Evolutionary conservation across 2,888 invertebrate genomes (phyloP).

Genomic region (Chloroclysta siterata): DNA sequence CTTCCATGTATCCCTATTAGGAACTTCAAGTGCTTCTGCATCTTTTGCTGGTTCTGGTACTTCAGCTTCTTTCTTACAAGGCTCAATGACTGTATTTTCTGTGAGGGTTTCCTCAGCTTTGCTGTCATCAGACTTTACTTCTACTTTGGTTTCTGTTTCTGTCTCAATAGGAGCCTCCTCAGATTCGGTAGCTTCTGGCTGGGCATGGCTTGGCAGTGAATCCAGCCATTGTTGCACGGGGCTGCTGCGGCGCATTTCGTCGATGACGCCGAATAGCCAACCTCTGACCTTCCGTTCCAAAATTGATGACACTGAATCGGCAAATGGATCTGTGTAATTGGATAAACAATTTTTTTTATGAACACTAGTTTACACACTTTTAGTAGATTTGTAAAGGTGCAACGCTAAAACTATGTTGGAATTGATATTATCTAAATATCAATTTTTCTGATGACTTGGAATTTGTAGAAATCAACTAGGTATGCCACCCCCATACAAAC

Average conservation of each 20-base stretch:
- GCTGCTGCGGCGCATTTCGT: constrained; percentile 87
- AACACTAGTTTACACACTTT: background rate
- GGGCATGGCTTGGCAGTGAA: constrained; percentile 79
- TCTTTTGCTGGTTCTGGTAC: constrained; percentile 43
- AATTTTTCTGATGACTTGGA: too few species aligned
- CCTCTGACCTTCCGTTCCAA: constrained; percentile 78
- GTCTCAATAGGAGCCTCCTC: constrained; percentile 33
- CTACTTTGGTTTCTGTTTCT: constrained; percentile 50
- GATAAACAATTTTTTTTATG: constrained; percentile 37
- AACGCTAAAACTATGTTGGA: constrained; percentile 2
- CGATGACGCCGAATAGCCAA: constrained; percentile 79
- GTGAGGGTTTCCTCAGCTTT: constrained; percentile 69
- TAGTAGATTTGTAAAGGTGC: background rate
- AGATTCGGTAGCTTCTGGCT: constrained; percentile 53
- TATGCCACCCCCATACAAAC: background rate
- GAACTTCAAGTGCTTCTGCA: constrained; percentile 59
- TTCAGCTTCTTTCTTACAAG: constrained; percentile 48
- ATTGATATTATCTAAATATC: too few species aligned
- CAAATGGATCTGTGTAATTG: constrained; percentile 70
- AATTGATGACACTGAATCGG: constrained; percentile 76
- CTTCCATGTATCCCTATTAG: constrained; percentile 68
- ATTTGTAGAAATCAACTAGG: too few species aligned
- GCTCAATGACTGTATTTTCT: constrained; percentile 69
- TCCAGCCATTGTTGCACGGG: constrained; percentile 92
- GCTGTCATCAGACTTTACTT: constrained; percentile 65